phyloP scores from a whole-genome alignment of 2,797 vertebrate genomes.

The Adrianichthys oophorus region DNA sequence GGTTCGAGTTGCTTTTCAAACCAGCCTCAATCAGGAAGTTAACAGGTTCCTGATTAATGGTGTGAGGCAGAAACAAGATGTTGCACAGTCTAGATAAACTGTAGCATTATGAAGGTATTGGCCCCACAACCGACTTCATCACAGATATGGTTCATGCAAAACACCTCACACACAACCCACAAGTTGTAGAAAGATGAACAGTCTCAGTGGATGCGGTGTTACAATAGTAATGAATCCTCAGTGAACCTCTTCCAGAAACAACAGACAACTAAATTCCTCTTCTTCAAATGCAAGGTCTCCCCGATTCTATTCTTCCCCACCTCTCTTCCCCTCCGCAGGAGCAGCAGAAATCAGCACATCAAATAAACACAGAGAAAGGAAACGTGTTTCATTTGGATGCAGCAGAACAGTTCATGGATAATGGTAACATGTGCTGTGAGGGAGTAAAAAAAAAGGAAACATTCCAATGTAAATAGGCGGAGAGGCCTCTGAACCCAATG shows the following conservation, averaged over 20 bases:
- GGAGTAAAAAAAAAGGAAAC: constrained; percentile 54
- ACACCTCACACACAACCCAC: constrained; percentile 13
- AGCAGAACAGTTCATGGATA: constrained; percentile 65
- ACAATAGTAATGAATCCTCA: constrained; percentile 47
- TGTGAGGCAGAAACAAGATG: not conserved
- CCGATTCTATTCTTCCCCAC: constrained; percentile 32
- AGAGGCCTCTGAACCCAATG: constrained; percentile 54
- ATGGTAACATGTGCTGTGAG: constrained; percentile 54
- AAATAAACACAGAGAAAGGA: constrained; percentile 72
- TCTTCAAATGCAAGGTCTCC: constrained; percentile 64
- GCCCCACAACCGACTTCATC: not conserved
- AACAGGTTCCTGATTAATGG: not conserved
- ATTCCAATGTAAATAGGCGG: constrained; percentile 65
- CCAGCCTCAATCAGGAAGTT: not conserved
- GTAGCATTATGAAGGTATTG: not conserved
- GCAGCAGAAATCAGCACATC: constrained; percentile 74
- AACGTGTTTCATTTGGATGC: constrained; percentile 68
- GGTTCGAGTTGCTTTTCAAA: too few relatives aligned
- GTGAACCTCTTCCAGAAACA: constrained; percentile 63
- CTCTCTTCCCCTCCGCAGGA: constrained; percentile 41
- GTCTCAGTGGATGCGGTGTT: constrained; percentile 33
- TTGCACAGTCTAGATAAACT: constrained; percentile 4
- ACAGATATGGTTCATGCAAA: constrained; percentile 10
- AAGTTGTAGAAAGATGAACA: constrained; percentile 26
- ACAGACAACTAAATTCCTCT: constrained; percentile 66